Conservation (phyloP, 2,888 invertebrate species). For the Tiliacea aurago region DNA sequence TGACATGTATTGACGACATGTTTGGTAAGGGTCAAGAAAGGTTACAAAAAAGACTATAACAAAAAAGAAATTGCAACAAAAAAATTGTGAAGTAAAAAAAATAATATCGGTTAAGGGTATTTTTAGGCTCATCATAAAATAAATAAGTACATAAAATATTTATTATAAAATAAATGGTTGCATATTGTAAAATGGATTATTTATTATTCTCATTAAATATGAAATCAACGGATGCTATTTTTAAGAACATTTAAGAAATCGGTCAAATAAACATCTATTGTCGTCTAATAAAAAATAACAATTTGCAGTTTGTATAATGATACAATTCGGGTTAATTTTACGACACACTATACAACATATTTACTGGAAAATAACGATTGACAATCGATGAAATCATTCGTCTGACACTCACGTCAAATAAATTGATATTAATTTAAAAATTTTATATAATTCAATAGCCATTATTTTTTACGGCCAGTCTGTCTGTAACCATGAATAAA, state of each 20-base stretch:
- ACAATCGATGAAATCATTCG: neutral
- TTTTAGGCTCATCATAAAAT: neutral
- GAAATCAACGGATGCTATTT: conserved; percentile 8
- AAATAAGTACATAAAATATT: too few relatives aligned
- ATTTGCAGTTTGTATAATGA: neutral
- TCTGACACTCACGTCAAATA: neutral
- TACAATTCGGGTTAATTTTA: conserved; percentile 22
- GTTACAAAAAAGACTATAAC: conserved; percentile 3
- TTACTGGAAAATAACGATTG: neutral
- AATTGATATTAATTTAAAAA: conserved; percentile 24
- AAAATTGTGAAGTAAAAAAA: neutral
- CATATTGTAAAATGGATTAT: neutral
- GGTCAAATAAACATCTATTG: neutral
- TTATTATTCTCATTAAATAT: neutral
- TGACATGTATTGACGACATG: conserved; percentile 33
- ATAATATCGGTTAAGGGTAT: neutral
- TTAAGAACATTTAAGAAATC: neutral
- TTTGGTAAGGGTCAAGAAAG: conserved; percentile 6
- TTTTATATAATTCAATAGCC: conserved; percentile 25
- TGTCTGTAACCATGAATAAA: conserved; percentile 25
- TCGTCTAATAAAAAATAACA: conserved; percentile 10
- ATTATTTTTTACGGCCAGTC: conserved; percentile 34
- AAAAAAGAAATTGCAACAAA: conserved; percentile 16
- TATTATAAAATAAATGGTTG: neutral
- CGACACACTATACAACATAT: neutral